Evolutionary conservation across 1,140 invertebrate genomes (phyloP).

Genomic region (Papilio polyxenes): DNA sequence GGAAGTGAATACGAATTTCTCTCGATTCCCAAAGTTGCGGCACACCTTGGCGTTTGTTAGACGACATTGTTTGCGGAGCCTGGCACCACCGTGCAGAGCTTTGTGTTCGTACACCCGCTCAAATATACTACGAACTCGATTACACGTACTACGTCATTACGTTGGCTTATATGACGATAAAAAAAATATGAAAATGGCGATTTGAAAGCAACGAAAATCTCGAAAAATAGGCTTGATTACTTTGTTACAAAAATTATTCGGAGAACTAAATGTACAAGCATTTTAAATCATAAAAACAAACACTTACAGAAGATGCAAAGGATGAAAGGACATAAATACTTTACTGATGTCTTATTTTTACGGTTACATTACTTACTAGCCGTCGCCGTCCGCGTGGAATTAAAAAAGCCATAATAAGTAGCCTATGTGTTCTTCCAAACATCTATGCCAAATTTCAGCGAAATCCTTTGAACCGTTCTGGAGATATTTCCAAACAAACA

Average conservation of each 20-base stretch:
- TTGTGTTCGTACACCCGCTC: conserved; percentile 11
- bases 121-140: conserved; percentile 22
- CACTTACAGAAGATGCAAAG: neutral
- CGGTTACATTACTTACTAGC: too few relatives aligned
- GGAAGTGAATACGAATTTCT: conserved; percentile 17
- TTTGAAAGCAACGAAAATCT: neutral
- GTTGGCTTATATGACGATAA: neutral
- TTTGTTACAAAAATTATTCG: too few relatives aligned
- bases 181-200: neutral
- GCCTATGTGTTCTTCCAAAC: too few relatives aligned
- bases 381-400: too few relatives aligned
- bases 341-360: too few relatives aligned
- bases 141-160: conserved; percentile 8
- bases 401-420: too few relatives aligned
- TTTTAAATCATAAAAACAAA: neutral
- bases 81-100: conserved; percentile 7
- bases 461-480: too few relatives aligned
- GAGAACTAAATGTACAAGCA: neutral
- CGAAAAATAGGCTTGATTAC: neutral
- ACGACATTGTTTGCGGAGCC: conserved; percentile 9
- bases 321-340: neutral
- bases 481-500: too few relatives aligned
- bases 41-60: conserved; percentile 13
- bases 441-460: too few relatives aligned
- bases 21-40: conserved; percentile 22